These are phyloP conservation scores for Myotis planiceps DNA, from an alignment of 2,797 vertebrate species.

Conservation along the genomic window DNA sequence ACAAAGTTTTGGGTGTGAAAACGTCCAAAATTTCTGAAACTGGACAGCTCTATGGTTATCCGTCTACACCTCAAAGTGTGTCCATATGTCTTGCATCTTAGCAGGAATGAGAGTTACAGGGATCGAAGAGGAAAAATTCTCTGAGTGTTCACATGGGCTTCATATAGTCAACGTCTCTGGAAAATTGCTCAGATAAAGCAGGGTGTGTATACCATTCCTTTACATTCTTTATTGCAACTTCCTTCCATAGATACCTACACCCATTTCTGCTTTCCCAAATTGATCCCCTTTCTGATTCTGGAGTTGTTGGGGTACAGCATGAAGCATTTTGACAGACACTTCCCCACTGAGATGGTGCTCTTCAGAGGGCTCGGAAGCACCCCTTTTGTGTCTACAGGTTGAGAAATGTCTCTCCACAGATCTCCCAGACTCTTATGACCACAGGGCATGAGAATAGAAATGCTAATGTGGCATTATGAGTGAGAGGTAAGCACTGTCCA, in stretches of 20 bases:
- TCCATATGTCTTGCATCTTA: background rate
- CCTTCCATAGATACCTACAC: background rate
- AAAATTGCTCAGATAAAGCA: background rate
- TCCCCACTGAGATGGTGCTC: background rate
- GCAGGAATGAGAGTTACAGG: background rate
- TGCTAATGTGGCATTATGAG: constrained; percentile 78
- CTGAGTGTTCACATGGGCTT: background rate
- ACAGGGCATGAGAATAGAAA: constrained; percentile 65
- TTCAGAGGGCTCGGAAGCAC: background rate
- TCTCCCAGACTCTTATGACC: constrained; percentile 68
- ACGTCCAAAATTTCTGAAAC: background rate
- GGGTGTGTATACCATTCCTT: background rate
- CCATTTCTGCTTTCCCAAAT: background rate
- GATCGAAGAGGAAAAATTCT: background rate
- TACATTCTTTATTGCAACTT: background rate
- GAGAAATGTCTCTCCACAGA: constrained; percentile 67
- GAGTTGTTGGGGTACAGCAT: background rate
- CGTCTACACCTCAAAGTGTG: background rate
- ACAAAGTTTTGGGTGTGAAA: background rate
- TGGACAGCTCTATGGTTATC: background rate
- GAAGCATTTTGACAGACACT: background rate
- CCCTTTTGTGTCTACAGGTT: constrained; percentile 64
- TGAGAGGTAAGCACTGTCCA: constrained; percentile 53
- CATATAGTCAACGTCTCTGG: background rate
- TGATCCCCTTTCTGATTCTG: background rate